phyloP scores from a whole-genome alignment of 2,888 invertebrate species.

The Ochlodes sylvanus region DNA sequence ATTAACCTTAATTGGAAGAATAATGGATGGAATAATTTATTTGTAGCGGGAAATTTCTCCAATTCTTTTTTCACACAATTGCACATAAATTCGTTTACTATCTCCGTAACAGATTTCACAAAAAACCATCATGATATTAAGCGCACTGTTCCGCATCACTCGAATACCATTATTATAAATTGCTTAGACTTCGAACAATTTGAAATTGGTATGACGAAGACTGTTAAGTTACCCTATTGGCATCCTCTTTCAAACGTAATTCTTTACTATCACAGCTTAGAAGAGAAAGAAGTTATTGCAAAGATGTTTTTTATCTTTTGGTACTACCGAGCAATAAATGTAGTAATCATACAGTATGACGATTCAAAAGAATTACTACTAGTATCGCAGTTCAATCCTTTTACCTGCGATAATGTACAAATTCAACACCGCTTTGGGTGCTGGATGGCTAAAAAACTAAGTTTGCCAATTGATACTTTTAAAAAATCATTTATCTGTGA shows the following conservation, averaged over 20 bases:
- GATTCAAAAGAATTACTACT: constrained; percentile 49
- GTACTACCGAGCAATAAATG: constrained; percentile 64
- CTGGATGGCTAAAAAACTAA: constrained; percentile 60
- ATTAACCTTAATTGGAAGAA: constrained; percentile 56
- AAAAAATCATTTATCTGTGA: constrained; percentile 60
- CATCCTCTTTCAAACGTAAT: constrained; percentile 65
- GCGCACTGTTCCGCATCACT: constrained; percentile 57
- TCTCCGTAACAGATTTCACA: constrained; percentile 52
- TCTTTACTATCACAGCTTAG: constrained; percentile 56
- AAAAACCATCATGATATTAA: constrained; percentile 57
- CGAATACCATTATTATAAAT: constrained; percentile 60
- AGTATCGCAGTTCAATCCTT: constrained; percentile 61
- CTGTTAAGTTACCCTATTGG: constrained; percentile 59
- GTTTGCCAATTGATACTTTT: constrained; percentile 56
- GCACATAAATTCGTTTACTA: constrained; percentile 52
- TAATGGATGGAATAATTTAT: constrained; percentile 65
- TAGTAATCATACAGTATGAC: constrained; percentile 59
- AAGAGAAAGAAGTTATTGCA: constrained; percentile 50
- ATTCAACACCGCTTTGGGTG: constrained; percentile 60
- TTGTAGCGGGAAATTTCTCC: constrained; percentile 61
- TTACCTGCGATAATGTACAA: constrained; percentile 53
- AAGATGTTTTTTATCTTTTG: constrained; percentile 66
- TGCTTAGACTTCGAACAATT: constrained; percentile 57
- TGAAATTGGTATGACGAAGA: constrained; percentile 59
- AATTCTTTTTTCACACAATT: constrained; percentile 57